Evolutionary conservation across 2,888 invertebrate species (phyloP), one percentile per base, ranked within the genome.

Genomic region (Theretra japonica): DNA sequence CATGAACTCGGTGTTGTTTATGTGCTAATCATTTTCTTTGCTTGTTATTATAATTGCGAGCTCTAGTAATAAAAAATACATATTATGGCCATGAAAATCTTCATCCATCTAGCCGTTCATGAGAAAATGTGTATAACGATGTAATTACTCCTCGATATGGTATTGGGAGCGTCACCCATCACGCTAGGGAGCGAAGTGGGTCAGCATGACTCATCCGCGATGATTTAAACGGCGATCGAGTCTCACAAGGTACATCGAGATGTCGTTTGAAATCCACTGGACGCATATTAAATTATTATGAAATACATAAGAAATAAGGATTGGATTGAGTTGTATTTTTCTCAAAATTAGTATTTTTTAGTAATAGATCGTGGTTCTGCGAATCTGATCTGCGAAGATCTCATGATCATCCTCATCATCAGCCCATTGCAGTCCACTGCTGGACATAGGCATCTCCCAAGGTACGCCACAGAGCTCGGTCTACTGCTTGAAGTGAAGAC

Each of bases 91-190:
- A 60, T 59, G 15, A 58, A 59, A 60, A 30, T n/a, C 60, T 7
- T 8, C 33, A 33, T 33, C 33, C 33, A 33, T 30, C 60, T 60
- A n/a, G 60, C 60, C 30, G 7, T 60, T 30, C 17, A 58, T 28
- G 59, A 28, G 59, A 59, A 60, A 23, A 41, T 41, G 21, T 65
- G 4, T 41, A 53, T 23, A 5, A 41, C 41, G 23, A 41, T 41
- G 33, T 60, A 60, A 60, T 60, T 60, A 41, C 4, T 41, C 15
- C 62, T 23, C 41, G 21, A 65, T 65, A 65, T 65, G 60, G 60
- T 33, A n/a, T 30, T 60, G 41, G 41, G 62, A 41, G 33, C 41
- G 41, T 23, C 41, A 65, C 5, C 62, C 62, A 41, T 65, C 62
- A 65, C 21, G 41, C 21, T 41, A 28, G 53, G 53, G 53, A 59